Base-by-base conservation (phyloP, 2,888 invertebrate species). In the Drosophila phalerata region DNA sequence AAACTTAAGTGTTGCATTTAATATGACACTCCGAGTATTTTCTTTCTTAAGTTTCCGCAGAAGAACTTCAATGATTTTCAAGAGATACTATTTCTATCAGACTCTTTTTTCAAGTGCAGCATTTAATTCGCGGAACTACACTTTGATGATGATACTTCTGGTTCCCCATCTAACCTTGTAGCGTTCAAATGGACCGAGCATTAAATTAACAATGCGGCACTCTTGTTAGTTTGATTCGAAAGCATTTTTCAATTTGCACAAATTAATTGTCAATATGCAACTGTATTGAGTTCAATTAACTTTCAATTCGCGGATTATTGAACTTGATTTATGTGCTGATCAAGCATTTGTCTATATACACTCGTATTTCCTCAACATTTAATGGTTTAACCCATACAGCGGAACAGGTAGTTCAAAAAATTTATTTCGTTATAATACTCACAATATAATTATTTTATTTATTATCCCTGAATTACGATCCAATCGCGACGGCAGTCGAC, bases 221-320 rank as follows among this genome's bases (percentile, higher is more conserved):
- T 34, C 30, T 48, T 32, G 13, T 25, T 32, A 32, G 38, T 30
- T 37, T 22, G 13, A 17, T 43, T 19, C 4, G 34, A 17, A 74
- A 28, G 43, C 43, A 34, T 34, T 22, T 55, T 4, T 22, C 42
- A 55, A 55, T 45, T 22, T 15, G n/a, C 34, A 9, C 40, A 60
- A 77, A 52, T 57, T 61, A 69, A 71, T 70, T 67, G 71, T 6
- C 72, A 65, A 60, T 61, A 52, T 45, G 37, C 43, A 28, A 38
- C 22, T 8, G 30, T 77, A 83, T 85, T 72, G 25, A 69, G 69
- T 79, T 82, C 82, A 86, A 88, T 88, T 88, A 78, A 81, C 74
- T 75, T 38, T 34, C 19, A 53, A 45, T 60, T 42, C 28, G 17
- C n/a, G 40, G 69, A 69, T 63, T 69, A 67, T 75, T 85, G 83